Evolutionary conservation across 2,888 invertebrate species (phyloP), one percentile per base, ranked within the genome.

Genomic region (Drosophila buzzatii): DNA sequence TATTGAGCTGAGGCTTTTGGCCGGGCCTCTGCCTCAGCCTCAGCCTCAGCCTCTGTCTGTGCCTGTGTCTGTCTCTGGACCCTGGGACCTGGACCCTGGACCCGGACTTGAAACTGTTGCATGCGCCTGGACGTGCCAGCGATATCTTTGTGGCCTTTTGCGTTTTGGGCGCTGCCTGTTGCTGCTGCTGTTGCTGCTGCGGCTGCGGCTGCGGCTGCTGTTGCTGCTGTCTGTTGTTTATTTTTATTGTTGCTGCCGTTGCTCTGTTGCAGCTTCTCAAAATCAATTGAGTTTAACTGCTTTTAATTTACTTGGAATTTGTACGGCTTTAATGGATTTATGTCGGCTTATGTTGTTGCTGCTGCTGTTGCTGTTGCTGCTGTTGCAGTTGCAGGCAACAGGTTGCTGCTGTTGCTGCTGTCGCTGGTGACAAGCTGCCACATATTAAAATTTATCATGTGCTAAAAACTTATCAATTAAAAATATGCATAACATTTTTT

Each of bases 401-500:
- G 27, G 27, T 27, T 41, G n/a, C 41, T n/a, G 41, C 8, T 76
- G 76, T 69, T 73, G 70, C 12, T 49, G 59, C 66, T 74, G 76
- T 69, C 58, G 65, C 61, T 74, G 80, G 74, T 75, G 72, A 82
- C 72, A 70, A 80, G 81, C 74, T 76, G 75, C 65, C 79, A 81
- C 74, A 82, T 82, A 86, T 83, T 83, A 89, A 91, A 91, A 91
- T 91, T 91, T 91, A 91, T 91, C 91, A 91, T 91, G 91, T 91
- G 91, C 85, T 91, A 91, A 91, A 91, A 91, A 90, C 90, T 90
- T 91, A 91, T 91, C 91, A 91, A 91, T 91, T 91, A 91, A 91
- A 91, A 85, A 82, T 83, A 87, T 91, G 91, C 90, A 91, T 91
- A 89, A 86, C 82, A 87, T 83, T 81, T 84, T 73, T 66, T 68